Evolutionary conservation across 2,888 invertebrate genomes (phyloP).

Genomic region (Siphlonurus alternatus): DNA sequence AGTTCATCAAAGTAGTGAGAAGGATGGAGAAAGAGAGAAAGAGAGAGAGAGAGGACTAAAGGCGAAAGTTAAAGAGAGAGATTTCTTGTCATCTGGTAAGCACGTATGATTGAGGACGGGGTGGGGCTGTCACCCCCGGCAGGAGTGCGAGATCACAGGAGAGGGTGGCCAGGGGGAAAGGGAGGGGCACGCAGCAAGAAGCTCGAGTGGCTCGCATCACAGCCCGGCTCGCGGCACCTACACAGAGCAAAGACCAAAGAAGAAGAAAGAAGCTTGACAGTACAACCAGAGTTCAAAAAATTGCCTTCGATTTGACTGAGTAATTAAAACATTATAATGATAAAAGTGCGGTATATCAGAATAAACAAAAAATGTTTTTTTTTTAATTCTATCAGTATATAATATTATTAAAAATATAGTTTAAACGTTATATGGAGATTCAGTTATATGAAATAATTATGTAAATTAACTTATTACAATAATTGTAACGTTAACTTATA

Average conservation of each 20-base stretch:
- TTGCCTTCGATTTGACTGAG: no score
- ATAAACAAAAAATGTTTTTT: no score
- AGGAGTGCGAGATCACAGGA: neutral
- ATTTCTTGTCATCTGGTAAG: conserved; percentile 7
- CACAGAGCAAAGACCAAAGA: neutral
- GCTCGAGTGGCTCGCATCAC: neutral
- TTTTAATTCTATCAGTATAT: no score
- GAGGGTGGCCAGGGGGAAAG: neutral
- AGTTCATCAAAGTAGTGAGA: conserved; percentile 8
- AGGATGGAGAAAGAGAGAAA: conserved; percentile 10
- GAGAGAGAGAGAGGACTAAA: conserved; percentile 10
- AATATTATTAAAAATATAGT: no score
- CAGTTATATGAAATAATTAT: no score
- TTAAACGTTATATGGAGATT: no score
- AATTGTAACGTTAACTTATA: no score
- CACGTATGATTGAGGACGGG: conserved; percentile 13
- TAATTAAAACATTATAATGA: no score
- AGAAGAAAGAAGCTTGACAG: neutral
- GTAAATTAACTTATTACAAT: no score
- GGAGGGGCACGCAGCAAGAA: neutral
- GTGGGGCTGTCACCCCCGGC: neutral
- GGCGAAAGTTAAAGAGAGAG: conserved; percentile 8
- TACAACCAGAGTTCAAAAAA: neutral
- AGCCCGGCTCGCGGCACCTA: neutral
- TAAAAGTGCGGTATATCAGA: no score